Evolutionary conservation across 30 jellyfish, hydroid and myxozoan species (phyloP).

Genomic region (Haliclystus octoradiatus): DNA sequence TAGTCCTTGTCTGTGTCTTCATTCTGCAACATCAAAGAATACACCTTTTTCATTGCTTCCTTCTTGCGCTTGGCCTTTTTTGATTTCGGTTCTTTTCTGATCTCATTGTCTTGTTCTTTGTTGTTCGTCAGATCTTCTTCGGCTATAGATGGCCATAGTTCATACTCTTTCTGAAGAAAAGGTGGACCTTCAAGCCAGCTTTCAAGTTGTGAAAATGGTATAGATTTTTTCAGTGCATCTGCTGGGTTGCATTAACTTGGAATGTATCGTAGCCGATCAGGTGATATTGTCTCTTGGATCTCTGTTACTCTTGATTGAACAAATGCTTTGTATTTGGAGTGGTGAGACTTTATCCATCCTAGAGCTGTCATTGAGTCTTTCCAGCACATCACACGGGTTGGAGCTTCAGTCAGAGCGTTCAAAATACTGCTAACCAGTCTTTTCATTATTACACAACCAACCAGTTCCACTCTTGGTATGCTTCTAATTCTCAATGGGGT

Average conservation of each 20-base stretch:
- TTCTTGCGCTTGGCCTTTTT: too few relatives aligned
- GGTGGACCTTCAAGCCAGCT: background rate
- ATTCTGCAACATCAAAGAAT: too few relatives aligned
- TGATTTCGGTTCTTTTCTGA: too few relatives aligned
- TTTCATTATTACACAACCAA: conserved; percentile 12
- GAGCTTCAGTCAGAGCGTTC: background rate
- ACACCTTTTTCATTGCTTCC: too few relatives aligned
- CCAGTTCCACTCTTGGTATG: conserved; percentile 15
- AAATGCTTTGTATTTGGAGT: background rate
- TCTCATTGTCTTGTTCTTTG: too few relatives aligned
- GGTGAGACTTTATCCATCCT: background rate
- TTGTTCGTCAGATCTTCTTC: too few relatives aligned
- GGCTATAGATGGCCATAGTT: background rate
- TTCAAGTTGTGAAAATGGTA: background rate
- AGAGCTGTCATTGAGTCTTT: background rate
- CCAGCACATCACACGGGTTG: background rate
- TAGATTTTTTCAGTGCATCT: background rate
- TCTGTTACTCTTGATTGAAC: background rate
- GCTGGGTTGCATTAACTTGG: background rate
- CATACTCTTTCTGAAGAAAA: background rate
- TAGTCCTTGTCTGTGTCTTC: too few relatives aligned
- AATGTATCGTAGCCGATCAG: background rate
- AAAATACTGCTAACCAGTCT: conserved; percentile 13
- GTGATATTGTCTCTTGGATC: background rate
- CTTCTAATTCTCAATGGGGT: conserved; percentile 5